Conservation (phyloP, 2,113 vertebrate genomes). For the Columbina picui region DNA sequence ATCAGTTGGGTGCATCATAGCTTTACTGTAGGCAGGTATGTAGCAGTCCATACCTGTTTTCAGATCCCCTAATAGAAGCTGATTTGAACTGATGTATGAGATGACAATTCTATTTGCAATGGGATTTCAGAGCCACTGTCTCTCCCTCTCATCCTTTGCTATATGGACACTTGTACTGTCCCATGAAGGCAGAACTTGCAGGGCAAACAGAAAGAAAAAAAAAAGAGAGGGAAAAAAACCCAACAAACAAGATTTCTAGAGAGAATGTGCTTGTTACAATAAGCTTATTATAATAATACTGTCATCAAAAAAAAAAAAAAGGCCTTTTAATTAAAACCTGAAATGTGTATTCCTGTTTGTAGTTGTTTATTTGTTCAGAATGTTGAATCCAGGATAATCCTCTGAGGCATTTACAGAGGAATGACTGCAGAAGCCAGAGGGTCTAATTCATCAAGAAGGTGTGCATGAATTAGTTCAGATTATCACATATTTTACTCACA, state of each 20-base stretch:
- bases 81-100: background rate
- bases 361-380: constrained; percentile 32
- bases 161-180: background rate
- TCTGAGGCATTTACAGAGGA: constrained; percentile 59
- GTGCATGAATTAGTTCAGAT: background rate
- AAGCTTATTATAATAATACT: background rate
- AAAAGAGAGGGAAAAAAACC: background rate
- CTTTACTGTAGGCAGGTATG: background rate
- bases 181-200: background rate
- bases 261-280: constrained; percentile 5
- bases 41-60: background rate
- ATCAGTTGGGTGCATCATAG: background rate
- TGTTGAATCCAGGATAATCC: constrained; percentile 64
- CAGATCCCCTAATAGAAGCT: background rate
- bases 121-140: background rate
- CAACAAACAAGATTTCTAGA: background rate
- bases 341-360: background rate
- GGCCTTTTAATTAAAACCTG: constrained; percentile 50
- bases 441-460: background rate
- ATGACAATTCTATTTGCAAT: background rate
- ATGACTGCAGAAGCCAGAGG: constrained; percentile 31
- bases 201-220: background rate
- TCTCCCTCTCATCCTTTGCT: background rate
- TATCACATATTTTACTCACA: constrained; percentile 43
- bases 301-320: background rate